Evolutionary conservation across 2,888 invertebrate genomes (phyloP).

Genomic region (Chelonus formosanus): DNA sequence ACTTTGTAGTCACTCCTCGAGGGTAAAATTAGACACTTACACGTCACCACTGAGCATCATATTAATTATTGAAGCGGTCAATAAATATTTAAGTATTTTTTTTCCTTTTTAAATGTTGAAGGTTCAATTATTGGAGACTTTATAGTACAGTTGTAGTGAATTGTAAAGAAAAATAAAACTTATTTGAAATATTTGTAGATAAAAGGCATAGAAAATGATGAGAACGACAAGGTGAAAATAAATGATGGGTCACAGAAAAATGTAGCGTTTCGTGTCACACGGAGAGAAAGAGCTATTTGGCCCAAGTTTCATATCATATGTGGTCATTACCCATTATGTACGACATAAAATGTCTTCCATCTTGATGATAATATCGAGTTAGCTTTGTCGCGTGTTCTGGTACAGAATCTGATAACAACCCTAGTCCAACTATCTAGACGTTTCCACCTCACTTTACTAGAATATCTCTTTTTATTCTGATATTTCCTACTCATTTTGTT

Average conservation of each 20-base stretch:
- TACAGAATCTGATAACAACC: slow-evolving; percentile 61
- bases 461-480: slow-evolving; percentile 32
- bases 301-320: slow-evolving; percentile 37
- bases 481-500: slow-evolving; percentile 36
- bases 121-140: too few species aligned
- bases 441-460: slow-evolving; percentile 42
- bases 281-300: slow-evolving; percentile 28
- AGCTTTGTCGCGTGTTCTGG: slow-evolving; percentile 62
- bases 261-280: slow-evolving; percentile 39
- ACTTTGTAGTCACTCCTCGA: not conserved
- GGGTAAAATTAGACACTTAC: not conserved
- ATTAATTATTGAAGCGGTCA: not conserved
- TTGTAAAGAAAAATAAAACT: too few species aligned
- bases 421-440: slow-evolving; percentile 39
- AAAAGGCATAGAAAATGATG: slow-evolving; percentile 26
- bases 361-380: slow-evolving; percentile 57
- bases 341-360: slow-evolving; percentile 63
- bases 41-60: not conserved
- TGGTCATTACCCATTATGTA: slow-evolving; percentile 54
- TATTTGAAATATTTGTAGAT: slow-evolving; percentile 10
- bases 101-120: not conserved
- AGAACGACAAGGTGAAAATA: slow-evolving; percentile 15
- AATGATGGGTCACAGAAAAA: slow-evolving; percentile 26
- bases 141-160: too few species aligned
- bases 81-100: not conserved